Evolutionary conservation across 2,888 invertebrate genomes (phyloP).

Genomic region (Acheta domesticus): DNA sequence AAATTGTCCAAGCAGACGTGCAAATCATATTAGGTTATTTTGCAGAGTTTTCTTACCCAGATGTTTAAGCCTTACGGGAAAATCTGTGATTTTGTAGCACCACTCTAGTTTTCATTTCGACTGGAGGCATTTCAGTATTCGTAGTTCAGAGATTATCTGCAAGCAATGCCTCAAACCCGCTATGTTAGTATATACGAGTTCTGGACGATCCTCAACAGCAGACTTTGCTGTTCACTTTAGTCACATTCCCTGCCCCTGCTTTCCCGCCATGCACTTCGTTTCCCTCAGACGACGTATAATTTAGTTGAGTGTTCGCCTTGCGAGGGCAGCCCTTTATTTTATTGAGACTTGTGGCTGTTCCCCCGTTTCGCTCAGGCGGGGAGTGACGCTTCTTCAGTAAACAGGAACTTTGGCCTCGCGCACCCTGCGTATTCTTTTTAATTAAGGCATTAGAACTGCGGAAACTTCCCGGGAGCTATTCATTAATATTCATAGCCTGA

Average conservation of each 20-base stretch:
- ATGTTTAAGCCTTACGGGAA: no score
- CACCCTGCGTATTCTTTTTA: background rate
- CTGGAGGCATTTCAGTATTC: no score
- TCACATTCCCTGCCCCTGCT: no score
- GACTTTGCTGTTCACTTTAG: background rate
- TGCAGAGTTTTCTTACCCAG: no score
- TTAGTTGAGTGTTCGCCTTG: background rate
- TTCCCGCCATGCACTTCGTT: background rate
- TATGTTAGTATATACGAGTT: no score
- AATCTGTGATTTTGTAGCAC: no score
- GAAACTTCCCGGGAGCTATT: background rate
- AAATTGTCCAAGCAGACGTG: no score
- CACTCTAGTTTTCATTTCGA: no score
- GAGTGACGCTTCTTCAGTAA: background rate
- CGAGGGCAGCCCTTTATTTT: background rate
- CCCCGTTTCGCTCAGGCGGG: background rate
- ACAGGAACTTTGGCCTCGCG: background rate
- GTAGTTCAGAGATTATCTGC: no score
- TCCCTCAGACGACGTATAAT: conserved; percentile 4
- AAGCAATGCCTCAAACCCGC: no score
- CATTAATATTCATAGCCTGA: conserved; percentile 1
- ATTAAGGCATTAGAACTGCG: conserved; percentile 1
- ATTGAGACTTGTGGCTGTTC: background rate
- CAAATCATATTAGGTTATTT: no score
- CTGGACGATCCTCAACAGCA: background rate